Conservation (phyloP, 1,140 invertebrate genomes). For the Saccostrea echinata region DNA sequence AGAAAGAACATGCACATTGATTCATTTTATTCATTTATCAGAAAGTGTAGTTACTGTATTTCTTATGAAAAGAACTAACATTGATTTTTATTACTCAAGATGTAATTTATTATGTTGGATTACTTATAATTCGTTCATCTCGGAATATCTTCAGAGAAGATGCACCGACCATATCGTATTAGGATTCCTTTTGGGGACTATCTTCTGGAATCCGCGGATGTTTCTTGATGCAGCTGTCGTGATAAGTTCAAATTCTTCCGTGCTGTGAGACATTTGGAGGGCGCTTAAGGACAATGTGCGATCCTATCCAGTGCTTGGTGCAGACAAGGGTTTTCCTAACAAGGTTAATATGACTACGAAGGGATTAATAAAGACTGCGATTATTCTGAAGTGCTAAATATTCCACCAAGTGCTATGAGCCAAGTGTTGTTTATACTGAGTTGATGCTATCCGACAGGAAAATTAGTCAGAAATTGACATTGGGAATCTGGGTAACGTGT, state of each 20-base stretch:
- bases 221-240: slow-evolving; percentile 20
- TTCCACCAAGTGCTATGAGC: slow-evolving; percentile 47
- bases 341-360: slow-evolving; percentile 53
- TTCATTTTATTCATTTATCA: not conserved
- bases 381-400: slow-evolving; percentile 53
- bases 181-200: slow-evolving; percentile 32
- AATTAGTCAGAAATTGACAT: slow-evolving; percentile 54
- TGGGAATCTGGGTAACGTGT: slow-evolving; percentile 52
- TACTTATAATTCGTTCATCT: slow-evolving; percentile 35
- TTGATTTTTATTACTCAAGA: slow-evolving; percentile 22
- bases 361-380: slow-evolving; percentile 52
- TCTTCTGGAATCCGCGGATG: slow-evolving; percentile 7
- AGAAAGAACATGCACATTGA: not conserved
- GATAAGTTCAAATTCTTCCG: slow-evolving; percentile 41
- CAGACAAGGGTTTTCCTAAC: slow-evolving; percentile 32
- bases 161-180: slow-evolving; percentile 28
- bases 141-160: slow-evolving; percentile 38
- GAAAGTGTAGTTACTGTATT: not conserved
- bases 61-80: slow-evolving; percentile 16
- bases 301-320: slow-evolving; percentile 34
- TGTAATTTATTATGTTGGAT: slow-evolving; percentile 34
- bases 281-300: slow-evolving; percentile 46
- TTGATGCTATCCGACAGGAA: slow-evolving; percentile 49
- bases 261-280: slow-evolving; percentile 42
- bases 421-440: slow-evolving; percentile 51